Conservation (phyloP, 2,797 vertebrate species). For the Astyanax mexicanus region DNA sequence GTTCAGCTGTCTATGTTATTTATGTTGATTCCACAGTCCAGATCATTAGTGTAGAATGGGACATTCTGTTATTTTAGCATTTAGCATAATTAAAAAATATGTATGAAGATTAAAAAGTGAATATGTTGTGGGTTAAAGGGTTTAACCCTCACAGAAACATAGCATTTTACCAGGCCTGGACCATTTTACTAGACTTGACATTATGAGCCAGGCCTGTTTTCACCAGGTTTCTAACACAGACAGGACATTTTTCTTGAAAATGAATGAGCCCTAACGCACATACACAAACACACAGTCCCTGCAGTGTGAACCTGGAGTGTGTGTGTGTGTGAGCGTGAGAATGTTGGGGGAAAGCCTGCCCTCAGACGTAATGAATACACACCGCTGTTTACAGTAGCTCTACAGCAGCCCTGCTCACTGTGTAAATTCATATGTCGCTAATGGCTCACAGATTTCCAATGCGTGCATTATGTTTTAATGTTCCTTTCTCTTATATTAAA, state of each 20-base stretch:
- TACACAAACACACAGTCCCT: constrained; percentile 3
- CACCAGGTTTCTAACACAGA: background rate
- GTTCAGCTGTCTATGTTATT: too few relatives aligned
- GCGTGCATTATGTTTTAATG: constrained; percentile 6
- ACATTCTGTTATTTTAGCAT: too few relatives aligned
- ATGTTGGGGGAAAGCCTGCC: constrained; percentile 3
- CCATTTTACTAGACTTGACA: too few relatives aligned
- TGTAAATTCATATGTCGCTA: constrained; percentile 35
- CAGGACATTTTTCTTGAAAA: background rate
- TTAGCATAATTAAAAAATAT: too few relatives aligned
- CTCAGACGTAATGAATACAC: constrained; percentile 14
- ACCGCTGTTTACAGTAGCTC: constrained; percentile 38
- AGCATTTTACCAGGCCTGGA: too few relatives aligned
- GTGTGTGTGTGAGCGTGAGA: background rate
- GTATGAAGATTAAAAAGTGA: too few relatives aligned
- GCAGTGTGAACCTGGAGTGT: constrained; percentile 22
- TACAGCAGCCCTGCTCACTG: constrained; percentile 18
- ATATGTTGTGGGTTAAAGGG: too few relatives aligned
- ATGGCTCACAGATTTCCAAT: constrained; percentile 33
- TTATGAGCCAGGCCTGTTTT: background rate
- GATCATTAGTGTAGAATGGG: too few relatives aligned
- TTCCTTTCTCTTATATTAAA: constrained; percentile 27
- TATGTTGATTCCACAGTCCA: too few relatives aligned
- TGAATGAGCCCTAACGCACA: background rate
- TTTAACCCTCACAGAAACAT: too few relatives aligned